Evolutionary conservation across 2,113 vertebrate species (phyloP), one percentile per base, ranked within the genome.

Genomic region (Pangasianodon gigas): DNA sequence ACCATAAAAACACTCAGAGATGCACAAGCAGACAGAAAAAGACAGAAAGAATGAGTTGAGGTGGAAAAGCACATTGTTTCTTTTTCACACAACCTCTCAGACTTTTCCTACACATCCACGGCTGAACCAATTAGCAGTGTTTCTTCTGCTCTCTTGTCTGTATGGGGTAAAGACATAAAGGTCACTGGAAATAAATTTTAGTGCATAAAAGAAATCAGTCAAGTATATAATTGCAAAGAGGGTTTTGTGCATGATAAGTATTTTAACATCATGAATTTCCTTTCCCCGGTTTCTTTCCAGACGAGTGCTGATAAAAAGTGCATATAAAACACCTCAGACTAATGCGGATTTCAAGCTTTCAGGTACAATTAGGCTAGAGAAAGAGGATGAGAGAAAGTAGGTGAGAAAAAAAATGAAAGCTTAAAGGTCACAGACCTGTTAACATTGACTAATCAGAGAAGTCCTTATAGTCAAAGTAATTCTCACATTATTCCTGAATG

Each of bases 191-290:
- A 95, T 95, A 91, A 96, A 96, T 95, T 95, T 94, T 94, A 94
- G 95, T 90, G 89, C 92, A 94, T 95, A 94, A 96, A 96, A 95
- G 96, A 96, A 96, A 93, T 94, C 95, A 96, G 93, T 95, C 95
- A 96, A 94, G 96, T 95, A 94, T 96, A 95, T 96, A 96, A 96
- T 96, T 96, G 94, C 93, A 92, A 95, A 95, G 94, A 93, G 91
- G 93, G 92, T 90, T 92, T 87, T 92, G 92, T 80, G 91, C 88
- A 90, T 95, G 95, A 95, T 96, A 95, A 96, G 93, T 95, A 95
- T 92, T 94, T 94, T 93, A 93, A 93, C 92, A 94, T 92, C 93
- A 94, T 92, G 93, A 93, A 95, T 94, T 95, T 93, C 89, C 80
- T 86, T 84, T 37, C 56, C 67, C 56, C 88, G 60, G 86, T 87